Percentiles rank a stretch among this genome's conserved stretches.
Conservation (phyloP, 2,797 vertebrate genomes). For the Argya squamiceps region DNA sequence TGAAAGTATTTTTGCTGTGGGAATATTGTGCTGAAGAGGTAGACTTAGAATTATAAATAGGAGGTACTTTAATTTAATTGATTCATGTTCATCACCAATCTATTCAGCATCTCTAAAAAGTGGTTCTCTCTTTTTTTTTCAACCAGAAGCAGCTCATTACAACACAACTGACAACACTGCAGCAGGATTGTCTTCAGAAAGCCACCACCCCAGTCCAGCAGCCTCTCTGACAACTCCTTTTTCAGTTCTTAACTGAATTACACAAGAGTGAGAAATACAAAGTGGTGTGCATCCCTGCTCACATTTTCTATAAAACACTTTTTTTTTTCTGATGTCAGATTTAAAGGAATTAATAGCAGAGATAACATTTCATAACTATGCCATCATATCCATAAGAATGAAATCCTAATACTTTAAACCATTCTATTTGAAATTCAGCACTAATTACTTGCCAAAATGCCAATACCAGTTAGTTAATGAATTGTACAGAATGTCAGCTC, state of each 20-base stretch:
- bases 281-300: neutral
- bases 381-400: neutral
- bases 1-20: neutral
- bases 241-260: neutral
- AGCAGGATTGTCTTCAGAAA: neutral
- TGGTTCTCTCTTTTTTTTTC: neutral
- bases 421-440: neutral
- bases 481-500: neutral
- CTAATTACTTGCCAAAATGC: slow-evolving; percentile 9
- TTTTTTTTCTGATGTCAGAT: neutral
- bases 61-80: neutral
- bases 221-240: neutral
- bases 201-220: neutral
- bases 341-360: neutral
- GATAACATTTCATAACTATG: neutral
- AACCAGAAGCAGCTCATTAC: neutral
- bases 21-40: neutral
- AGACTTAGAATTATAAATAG: neutral
- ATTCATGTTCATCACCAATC: neutral
- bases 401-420: neutral
- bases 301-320: neutral
- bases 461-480: neutral
- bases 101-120: neutral
- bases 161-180: neutral
- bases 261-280: neutral